Conservation (phyloP, 2,797 vertebrate species). For the Gouania willdenowi region DNA sequence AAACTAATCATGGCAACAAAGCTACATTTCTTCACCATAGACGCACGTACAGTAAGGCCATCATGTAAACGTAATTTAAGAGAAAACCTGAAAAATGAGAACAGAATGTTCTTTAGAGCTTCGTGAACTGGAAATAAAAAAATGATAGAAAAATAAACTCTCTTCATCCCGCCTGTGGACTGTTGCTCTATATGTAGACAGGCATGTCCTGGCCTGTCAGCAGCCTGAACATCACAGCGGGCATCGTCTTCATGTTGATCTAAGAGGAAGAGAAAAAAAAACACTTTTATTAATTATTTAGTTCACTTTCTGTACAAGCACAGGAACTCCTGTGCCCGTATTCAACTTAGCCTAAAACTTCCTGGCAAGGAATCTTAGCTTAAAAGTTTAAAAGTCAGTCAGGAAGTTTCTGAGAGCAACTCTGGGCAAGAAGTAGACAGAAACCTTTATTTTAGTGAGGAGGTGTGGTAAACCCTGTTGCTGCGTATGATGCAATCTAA, state of each 20-base stretch:
- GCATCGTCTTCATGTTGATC: conserved; percentile 84
- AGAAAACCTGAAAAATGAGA: conserved; percentile 69
- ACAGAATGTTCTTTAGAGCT: conserved; percentile 61
- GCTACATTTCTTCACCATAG: conserved; percentile 63
- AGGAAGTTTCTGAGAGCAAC: too few relatives aligned
- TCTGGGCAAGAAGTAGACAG: too few relatives aligned
- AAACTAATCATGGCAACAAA: conserved; percentile 75
- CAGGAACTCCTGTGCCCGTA: too few relatives aligned
- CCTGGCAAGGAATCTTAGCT: too few relatives aligned
- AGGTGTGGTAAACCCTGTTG: too few relatives aligned
- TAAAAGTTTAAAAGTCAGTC: too few relatives aligned
- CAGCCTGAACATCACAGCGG: conserved; percentile 95
- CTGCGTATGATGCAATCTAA: too few relatives aligned
- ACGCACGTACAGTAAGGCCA: conserved; percentile 65
- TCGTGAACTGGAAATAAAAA: conserved; percentile 56
- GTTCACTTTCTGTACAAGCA: too few relatives aligned
- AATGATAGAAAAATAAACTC: conserved; percentile 72
- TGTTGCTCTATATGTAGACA: conserved; percentile 85
- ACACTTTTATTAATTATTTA: too few relatives aligned
- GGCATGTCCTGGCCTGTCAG: conserved; percentile 96
- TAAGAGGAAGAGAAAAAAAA: conserved; percentile 49
- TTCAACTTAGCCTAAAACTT: too few relatives aligned
- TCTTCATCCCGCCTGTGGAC: conserved; percentile 35
- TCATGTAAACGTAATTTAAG: conserved; percentile 68
- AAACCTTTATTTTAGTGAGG: too few relatives aligned